Percentiles rank a stretch among this genome's conserved stretches.
These are phyloP conservation scores for Willisornis vidua DNA, from an alignment of 2,113 vertebrate genomes.

Conservation along the genomic window DNA sequence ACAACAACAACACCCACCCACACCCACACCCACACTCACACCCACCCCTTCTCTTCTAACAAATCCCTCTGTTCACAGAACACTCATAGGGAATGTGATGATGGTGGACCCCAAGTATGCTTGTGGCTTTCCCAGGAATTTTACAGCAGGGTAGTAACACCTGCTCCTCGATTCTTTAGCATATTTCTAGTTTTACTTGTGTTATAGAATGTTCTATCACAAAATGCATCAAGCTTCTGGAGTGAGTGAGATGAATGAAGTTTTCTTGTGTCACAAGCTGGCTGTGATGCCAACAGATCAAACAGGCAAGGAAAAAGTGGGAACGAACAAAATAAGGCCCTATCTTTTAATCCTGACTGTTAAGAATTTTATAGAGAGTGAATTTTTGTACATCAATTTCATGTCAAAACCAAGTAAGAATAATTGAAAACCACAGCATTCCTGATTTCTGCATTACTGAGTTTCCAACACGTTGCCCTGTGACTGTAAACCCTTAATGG, in stretches of 20 bases:
- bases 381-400: constrained; percentile 6
- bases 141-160: background rate
- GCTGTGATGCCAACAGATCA: background rate
- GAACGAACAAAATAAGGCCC: background rate
- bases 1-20: background rate
- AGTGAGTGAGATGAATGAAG: background rate
- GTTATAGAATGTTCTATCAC: background rate
- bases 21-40: too few species aligned
- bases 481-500: constrained; percentile 46
- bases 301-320: background rate
- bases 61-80: background rate
- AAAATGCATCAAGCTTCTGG: background rate
- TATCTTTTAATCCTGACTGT: background rate
- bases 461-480: constrained; percentile 24
- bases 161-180: background rate
- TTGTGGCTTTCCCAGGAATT: background rate
- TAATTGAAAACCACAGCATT: background rate
- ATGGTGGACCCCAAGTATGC: rapidly evolving
- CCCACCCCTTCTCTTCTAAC: background rate
- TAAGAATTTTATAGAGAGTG: background rate
- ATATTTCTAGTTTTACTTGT: background rate
- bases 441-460: constrained; percentile 51
- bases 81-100: background rate
- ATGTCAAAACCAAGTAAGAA: background rate
- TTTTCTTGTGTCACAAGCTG: background rate